These are phyloP conservation scores for Cisticola juncidis DNA, from an alignment of 2,113 vertebrate species.

Conservation along the genomic window DNA sequence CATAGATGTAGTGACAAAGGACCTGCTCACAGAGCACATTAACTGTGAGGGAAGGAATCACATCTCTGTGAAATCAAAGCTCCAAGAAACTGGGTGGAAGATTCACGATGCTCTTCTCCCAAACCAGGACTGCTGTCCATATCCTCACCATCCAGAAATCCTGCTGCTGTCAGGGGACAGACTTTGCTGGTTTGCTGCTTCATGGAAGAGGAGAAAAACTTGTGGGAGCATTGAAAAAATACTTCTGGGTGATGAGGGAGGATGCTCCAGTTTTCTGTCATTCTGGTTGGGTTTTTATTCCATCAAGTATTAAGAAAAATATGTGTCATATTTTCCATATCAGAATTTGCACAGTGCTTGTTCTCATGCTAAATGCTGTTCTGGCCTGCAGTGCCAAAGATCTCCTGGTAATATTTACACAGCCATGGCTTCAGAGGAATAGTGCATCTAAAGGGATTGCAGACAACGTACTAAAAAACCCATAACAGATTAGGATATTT, in stretches of 20 bases:
- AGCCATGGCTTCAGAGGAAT: not conserved
- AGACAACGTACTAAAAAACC: not conserved
- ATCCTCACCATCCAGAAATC: not conserved
- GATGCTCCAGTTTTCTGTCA: not conserved
- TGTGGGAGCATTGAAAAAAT: not conserved
- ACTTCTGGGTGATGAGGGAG: not conserved
- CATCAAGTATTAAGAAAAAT: not conserved
- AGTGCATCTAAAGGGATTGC: not conserved
- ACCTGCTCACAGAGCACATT: rapidly evolving
- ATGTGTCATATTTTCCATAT: not conserved
- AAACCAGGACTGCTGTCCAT: not conserved
- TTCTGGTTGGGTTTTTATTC: not conserved
- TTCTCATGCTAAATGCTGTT: not conserved
- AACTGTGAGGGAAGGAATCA: not conserved
- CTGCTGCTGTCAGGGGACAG: not conserved
- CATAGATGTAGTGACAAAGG: rapidly evolving
- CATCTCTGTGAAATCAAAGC: not conserved
- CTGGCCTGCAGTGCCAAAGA: not conserved
- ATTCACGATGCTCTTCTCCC: not conserved
- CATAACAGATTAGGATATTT: not conserved
- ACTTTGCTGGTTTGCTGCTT: not conserved
- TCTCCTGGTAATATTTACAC: not conserved
- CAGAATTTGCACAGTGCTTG: not conserved
- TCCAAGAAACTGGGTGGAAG: not conserved
- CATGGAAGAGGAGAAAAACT: not conserved